Conservation (phyloP, 2,888 invertebrate genomes). For the Bugulina stolonifera region DNA sequence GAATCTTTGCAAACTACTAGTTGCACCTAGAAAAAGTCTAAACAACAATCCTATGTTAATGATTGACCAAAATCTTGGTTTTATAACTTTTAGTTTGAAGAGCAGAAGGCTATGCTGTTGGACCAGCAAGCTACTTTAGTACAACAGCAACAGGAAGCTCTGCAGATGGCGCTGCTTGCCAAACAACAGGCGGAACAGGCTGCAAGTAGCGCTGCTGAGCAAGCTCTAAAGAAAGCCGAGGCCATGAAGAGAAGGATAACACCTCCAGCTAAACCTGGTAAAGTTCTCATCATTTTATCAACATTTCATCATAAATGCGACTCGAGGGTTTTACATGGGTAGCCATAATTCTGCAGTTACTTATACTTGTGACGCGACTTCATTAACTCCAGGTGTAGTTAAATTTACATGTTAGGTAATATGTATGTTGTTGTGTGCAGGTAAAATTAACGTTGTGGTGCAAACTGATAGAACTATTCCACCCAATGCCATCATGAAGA, state of each 20-base stretch:
- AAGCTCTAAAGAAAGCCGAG: constrained; percentile 16
- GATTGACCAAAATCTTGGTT: too few relatives aligned
- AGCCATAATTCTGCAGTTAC: too few relatives aligned
- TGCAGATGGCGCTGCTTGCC: constrained; percentile 3
- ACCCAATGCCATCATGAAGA: constrained; percentile 9
- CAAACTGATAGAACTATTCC: background rate
- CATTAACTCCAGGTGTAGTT: background rate
- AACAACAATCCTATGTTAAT: too few relatives aligned
- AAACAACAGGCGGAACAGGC: background rate
- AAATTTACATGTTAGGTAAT: background rate
- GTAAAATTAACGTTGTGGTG: background rate
- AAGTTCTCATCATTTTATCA: too few relatives aligned
- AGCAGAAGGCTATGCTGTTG: background rate
- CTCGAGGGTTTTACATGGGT: too few relatives aligned
- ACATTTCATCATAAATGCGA: too few relatives aligned
- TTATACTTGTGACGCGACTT: too few relatives aligned
- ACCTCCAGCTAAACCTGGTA: constrained; percentile 22
- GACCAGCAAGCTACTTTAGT: background rate
- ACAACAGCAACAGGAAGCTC: constrained; percentile 8
- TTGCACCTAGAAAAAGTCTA: too few relatives aligned
- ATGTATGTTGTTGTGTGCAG: too few relatives aligned
- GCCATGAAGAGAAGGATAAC: background rate
- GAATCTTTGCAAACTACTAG: too few relatives aligned
- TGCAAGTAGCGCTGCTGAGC: background rate
- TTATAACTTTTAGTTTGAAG: background rate